These are phyloP conservation scores for Amyelois transitella DNA, from an alignment of 1,140 invertebrate genomes.

Conservation along the genomic window DNA sequence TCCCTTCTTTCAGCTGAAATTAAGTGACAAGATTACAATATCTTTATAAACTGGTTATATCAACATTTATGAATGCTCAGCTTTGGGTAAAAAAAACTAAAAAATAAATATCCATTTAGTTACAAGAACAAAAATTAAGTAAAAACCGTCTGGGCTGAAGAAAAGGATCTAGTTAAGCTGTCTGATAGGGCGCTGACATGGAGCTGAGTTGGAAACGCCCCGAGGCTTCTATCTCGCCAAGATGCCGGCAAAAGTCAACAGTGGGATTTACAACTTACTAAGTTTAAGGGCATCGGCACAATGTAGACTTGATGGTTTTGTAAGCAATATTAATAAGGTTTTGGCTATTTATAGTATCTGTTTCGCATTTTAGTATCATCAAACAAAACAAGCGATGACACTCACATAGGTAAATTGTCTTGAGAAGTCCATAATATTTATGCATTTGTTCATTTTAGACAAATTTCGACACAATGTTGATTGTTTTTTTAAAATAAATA, in stretches of 20 bases:
- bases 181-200: slow-evolving; percentile 1
- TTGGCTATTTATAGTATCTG: background rate
- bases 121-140: background rate
- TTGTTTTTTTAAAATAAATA: too few relatives aligned
- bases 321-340: background rate
- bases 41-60: too few relatives aligned
- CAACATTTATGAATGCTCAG: too few relatives aligned
- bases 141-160: background rate
- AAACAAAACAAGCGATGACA: too few relatives aligned
- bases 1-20: too few relatives aligned
- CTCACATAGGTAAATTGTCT: too few relatives aligned
- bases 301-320: background rate
- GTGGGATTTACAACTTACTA: background rate
- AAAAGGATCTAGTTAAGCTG: background rate
- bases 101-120: background rate
- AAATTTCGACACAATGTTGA: too few relatives aligned
- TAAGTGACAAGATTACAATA: too few relatives aligned
- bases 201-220: background rate
- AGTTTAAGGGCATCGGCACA: background rate
- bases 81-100: too few relatives aligned
- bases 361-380: too few relatives aligned
- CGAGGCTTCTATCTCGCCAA: background rate
- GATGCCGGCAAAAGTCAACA: background rate
- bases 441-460: too few relatives aligned
- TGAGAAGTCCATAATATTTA: too few relatives aligned